Conservation (phyloP, 2,888 invertebrate genomes). For the Tethea ocularis region DNA sequence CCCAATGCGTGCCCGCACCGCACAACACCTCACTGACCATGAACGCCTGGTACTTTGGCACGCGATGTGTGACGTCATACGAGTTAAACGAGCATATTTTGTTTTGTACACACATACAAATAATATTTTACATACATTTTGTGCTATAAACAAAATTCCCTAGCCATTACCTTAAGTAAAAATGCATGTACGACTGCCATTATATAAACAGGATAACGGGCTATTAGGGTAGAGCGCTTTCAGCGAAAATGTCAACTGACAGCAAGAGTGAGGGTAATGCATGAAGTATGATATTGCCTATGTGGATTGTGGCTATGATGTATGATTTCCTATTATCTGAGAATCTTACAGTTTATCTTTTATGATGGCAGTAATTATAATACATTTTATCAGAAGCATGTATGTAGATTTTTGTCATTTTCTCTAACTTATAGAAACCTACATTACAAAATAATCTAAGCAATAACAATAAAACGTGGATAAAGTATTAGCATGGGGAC, state of each 20-base stretch:
- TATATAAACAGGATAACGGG: conserved; percentile 35
- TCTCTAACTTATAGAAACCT: too few relatives aligned
- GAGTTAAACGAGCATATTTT: conserved; percentile 1
- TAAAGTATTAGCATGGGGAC: too few relatives aligned
- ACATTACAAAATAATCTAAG: not conserved
- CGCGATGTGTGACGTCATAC: conserved; percentile 52
- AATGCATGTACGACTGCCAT: conserved; percentile 38
- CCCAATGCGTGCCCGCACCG: conserved; percentile 25
- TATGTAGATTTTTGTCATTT: too few relatives aligned
- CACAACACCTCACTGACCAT: conserved; percentile 35
- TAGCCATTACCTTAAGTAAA: conserved; percentile 31
- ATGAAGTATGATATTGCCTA: conserved; percentile 7
- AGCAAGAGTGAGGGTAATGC: conserved; percentile 13
- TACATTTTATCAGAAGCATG: not conserved
- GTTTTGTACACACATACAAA: not conserved
- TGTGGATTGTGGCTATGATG: not conserved
- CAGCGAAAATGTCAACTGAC: conserved; percentile 27
- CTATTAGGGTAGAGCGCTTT: conserved; percentile 31
- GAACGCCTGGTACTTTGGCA: conserved; percentile 50
- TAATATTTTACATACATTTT: not conserved
- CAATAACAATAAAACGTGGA: too few relatives aligned
- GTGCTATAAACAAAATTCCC: conserved; percentile 12
- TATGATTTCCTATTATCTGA: not conserved
- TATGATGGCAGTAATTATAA: not conserved
- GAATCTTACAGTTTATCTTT: not conserved